phyloP scores from a whole-genome alignment of 2,113 vertebrate genomes.

The Cyphomyrus plagiostoma region DNA sequence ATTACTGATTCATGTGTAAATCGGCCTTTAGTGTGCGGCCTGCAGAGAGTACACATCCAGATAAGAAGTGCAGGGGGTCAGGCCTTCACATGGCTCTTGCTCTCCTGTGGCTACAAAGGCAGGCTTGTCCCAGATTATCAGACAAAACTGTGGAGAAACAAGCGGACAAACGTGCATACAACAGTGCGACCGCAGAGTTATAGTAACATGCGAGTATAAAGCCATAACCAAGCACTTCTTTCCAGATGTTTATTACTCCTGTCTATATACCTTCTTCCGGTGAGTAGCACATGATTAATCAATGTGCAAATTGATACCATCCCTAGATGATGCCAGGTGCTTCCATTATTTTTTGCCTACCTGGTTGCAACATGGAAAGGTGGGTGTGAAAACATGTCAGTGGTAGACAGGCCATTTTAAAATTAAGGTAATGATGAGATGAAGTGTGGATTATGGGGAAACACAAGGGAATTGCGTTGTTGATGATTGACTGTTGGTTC shows the following conservation, averaged over 20 bases:
- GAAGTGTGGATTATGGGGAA: background rate
- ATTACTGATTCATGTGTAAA: slow-evolving; percentile 81
- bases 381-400: slow-evolving; percentile 13
- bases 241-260: slow-evolving; percentile 15
- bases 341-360: background rate
- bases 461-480: slow-evolving; percentile 6
- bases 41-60: slow-evolving; percentile 64
- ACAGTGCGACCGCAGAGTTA: background rate
- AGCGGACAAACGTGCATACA: background rate
- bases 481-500: background rate
- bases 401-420: background rate
- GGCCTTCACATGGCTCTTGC: slow-evolving; percentile 48
- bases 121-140: slow-evolving; percentile 67
- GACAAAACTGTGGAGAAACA: slow-evolving; percentile 45
- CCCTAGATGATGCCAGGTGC: background rate
- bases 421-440: slow-evolving; percentile 8
- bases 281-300: background rate
- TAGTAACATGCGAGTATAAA: background rate
- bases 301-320: background rate
- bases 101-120: slow-evolving; percentile 52
- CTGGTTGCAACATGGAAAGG: background rate
- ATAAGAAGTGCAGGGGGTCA: slow-evolving; percentile 66
- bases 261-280: slow-evolving; percentile 25
- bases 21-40: slow-evolving; percentile 70
- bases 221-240: background rate